Evolutionary conservation across 2,113 vertebrate species (phyloP), one percentile per base, ranked within the genome.

Genomic region (Platycercus adscitus): DNA sequence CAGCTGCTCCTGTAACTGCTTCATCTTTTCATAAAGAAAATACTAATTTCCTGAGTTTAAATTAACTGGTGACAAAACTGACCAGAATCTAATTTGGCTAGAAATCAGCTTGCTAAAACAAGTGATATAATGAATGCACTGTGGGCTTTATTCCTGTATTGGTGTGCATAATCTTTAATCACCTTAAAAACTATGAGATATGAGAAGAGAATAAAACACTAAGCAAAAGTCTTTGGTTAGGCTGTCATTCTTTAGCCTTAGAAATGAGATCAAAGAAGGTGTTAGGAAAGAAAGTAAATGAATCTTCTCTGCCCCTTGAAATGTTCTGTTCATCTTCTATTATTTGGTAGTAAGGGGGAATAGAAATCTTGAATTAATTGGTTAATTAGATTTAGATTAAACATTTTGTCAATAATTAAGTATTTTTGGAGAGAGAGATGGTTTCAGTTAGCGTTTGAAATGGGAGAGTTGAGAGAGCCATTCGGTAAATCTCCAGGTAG

Each of bases 11-110:
- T 52, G 13, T 88, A 93, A 89, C 68, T 91, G 63, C 75, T 77
- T 91, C 63, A 15, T 88, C 49, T 88, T 85, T 81, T 91, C 75
- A 77, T 88, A 91, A 97, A 85, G 79, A 95, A 86, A 35, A 58
- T 86, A 35, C 0, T 95, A 0, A 95, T 96, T 95, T 96, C 94
- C 79, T 91, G 93, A 82, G 20, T 85, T 95, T 91, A 81, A 91
- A 92, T 52, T 46, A 71, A 71, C 44, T 82, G 49, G 35, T 89
- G 71, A 86, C 71, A 82, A 77, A 88, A 58, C 80, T 86, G 56
- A 66, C 63, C 46, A 73, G 49, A 53, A 85, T 88, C 31, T 95
- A 87, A 95, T 96, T 91, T 94, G 84, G 52, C 78, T 87, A 39
- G 88, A 79, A 91, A 72, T 87, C 78, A 92, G 33, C 71, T 85